Conservation (phyloP, 2,888 invertebrate genomes). For the Antitype chi region DNA sequence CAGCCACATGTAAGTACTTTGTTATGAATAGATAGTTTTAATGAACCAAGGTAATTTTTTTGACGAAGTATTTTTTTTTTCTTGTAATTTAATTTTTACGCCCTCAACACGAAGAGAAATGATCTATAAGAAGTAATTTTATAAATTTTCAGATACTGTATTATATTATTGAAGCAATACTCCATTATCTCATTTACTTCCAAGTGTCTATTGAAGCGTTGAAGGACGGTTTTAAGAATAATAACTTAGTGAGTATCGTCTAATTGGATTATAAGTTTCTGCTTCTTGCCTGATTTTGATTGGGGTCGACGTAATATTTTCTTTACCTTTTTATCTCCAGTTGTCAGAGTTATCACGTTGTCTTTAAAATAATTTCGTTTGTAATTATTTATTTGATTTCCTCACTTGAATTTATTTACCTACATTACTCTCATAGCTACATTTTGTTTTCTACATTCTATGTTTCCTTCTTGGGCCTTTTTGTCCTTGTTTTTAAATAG, state of each 20-base stretch:
- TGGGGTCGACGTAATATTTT: background rate
- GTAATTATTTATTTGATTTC: background rate
- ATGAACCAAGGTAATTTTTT: background rate
- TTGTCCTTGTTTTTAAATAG: no score
- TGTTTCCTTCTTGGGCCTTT: no score
- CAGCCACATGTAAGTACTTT: constrained; percentile 9
- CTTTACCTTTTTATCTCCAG: background rate
- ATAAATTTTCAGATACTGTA: constrained; percentile 25
- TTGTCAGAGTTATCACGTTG: background rate
- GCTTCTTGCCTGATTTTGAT: background rate
- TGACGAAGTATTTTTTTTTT: background rate
- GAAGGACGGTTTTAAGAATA: no score
- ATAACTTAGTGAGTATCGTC: constrained; percentile 6
- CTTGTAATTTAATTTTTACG: background rate
- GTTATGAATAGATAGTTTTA: no score
- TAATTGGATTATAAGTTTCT: background rate
- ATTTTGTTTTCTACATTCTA: no score
- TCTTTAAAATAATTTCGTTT: background rate
- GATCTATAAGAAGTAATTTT: background rate
- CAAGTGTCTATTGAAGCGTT: constrained; percentile 9
- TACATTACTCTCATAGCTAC: background rate
- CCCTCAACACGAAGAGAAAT: no score
- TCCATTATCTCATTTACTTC: constrained; percentile 19
- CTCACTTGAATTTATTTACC: background rate
- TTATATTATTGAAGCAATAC: constrained; percentile 10